These are phyloP conservation scores for Melanchra persicariae DNA, from an alignment of 2,888 invertebrate genomes.

Conservation along the genomic window DNA sequence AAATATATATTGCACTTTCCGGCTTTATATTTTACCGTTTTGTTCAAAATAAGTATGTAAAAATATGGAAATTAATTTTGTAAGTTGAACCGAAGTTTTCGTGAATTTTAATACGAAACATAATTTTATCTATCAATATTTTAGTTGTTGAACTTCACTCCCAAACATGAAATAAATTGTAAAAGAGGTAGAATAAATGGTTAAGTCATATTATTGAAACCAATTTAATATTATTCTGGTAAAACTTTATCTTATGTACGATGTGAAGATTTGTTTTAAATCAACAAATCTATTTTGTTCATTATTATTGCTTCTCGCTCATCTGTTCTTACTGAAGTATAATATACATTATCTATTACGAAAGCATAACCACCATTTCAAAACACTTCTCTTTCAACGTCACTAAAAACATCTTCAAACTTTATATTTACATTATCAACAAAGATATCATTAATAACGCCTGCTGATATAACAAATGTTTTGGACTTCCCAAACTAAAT, in stretches of 20 bases:
- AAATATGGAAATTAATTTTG: conserved; percentile 43
- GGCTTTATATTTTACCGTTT: not conserved
- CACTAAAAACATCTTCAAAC: conserved; percentile 27
- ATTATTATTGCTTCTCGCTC: not conserved
- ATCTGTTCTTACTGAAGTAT: not conserved
- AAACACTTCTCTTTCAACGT: not conserved
- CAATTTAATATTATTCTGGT: not conserved
- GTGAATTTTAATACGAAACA: conserved; percentile 47
- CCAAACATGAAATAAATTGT: not conserved
- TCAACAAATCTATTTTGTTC: not conserved
- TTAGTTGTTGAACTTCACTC: conserved; percentile 29
- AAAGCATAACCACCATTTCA: not conserved
- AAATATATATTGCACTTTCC: not conserved
- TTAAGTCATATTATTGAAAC: not conserved
- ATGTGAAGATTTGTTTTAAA: not conserved
- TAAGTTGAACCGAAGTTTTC: conserved; percentile 36
- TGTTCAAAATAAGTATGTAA: conserved; percentile 26
- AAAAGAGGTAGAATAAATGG: not conserved
- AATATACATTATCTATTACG: not conserved
- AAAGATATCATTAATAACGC: conserved; percentile 59
- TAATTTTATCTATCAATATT: conserved; percentile 48
- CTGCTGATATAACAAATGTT: conserved; percentile 61
- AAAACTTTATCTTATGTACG: too few species aligned
- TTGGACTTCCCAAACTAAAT: conserved; percentile 49
- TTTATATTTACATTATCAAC: conserved; percentile 33